Conservation (phyloP, 2,113 vertebrate species). For the Peromyscus polionotus region DNA sequence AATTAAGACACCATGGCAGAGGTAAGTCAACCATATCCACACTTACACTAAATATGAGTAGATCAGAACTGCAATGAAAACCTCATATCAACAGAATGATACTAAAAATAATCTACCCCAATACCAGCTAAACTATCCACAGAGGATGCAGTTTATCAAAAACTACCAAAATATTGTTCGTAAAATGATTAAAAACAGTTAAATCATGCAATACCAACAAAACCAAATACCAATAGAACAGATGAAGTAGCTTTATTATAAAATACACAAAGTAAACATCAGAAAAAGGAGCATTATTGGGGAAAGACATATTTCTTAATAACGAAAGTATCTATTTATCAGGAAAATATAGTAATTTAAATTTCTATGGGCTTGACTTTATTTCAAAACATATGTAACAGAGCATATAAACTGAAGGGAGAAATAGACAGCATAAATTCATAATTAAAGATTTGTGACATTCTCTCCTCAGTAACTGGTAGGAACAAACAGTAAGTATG, state of each 20-base stretch:
- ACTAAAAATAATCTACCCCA: not conserved
- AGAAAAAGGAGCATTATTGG: not conserved
- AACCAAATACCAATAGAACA: not conserved
- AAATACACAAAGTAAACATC: not conserved
- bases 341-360: slow-evolving; percentile 32
- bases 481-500: slow-evolving; percentile 21
- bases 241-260: not conserved
- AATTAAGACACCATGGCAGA: slow-evolving; percentile 14
- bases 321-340: not conserved
- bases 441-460: not conserved
- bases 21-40: not conserved
- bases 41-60: slow-evolving; percentile 40
- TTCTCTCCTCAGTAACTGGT: not conserved
- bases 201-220: not conserved
- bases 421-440: not conserved
- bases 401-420: not conserved
- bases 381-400: slow-evolving; percentile 11
- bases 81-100: not conserved
- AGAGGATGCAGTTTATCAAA: slow-evolving; percentile 30
- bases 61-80: not conserved
- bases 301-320: slow-evolving; percentile 6
- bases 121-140: not conserved
- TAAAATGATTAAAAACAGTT: slow-evolving; percentile 1
- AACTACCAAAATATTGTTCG: not conserved
- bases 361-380: not conserved